Evolutionary conservation across 2,113 vertebrate genomes (phyloP), one percentile per base, ranked within the genome.

Genomic region (Nothobranchius furzeri): DNA sequence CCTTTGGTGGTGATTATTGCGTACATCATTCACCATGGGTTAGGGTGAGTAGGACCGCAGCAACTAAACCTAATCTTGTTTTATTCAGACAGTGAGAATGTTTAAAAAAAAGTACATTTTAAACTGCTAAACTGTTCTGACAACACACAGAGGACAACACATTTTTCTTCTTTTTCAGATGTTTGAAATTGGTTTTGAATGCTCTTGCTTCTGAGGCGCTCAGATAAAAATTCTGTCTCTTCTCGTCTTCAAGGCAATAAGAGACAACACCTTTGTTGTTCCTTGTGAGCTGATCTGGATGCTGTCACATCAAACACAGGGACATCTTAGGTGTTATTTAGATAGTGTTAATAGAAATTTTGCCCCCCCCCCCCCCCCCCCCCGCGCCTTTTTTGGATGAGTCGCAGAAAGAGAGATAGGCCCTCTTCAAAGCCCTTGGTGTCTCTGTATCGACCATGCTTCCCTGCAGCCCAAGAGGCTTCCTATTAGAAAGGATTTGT

Each of bases 281-380:
- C 88, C 79, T 71, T 90, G 85, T 76, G 81, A 89, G 84, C 76
- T 90, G 86, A 91, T 88, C 86, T 86, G 85, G 82, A 83, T 60
- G 59, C 82, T 79, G 87, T 87, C 88, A 89, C 89, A 90, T 88
- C 90, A 91, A 89, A 90, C 80, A 63, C 72, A 71, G 75, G 72
- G 85, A 91, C 85, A 87, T 89, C 85, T 90, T 83, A 85, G 84
- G 86, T 88, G 81, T 79, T 78, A 88, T 88, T 86, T 77, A 85
- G 84, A 92, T 83, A 76, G 82, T 74, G 75, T 85, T 90, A 89
- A 92, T 88, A 86, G 81, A 90, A 90, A 90, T 80, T 86, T 89
- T 88, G 85, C 85, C 76, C 43, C 15, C 69, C 66, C 74, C 73
- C 68, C 64, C 75, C 74, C 77, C 68, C 66, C 74, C 73, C 68